Evolutionary conservation across 35 echinoderm and acorn worm species (phyloP).

Genomic region (Patiria miniata): DNA sequence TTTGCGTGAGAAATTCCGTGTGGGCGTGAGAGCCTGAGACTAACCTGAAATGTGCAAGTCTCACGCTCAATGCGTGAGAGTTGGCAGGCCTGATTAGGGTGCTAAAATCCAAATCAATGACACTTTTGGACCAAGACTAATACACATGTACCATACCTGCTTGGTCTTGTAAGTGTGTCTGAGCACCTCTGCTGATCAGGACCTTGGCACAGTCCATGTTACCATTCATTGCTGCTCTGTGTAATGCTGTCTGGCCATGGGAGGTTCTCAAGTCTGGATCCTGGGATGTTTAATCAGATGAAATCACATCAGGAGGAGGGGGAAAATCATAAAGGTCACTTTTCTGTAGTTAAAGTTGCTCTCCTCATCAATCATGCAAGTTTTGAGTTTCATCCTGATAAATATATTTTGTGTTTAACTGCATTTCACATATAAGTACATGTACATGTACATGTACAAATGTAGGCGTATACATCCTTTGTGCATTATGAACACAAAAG

Average conservation of each 20-base stretch:
- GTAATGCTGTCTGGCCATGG: constrained; percentile 40
- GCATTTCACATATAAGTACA: no score
- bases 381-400: background rate
- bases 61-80: no score
- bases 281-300: background rate
- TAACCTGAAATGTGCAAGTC: background rate
- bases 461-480: no score
- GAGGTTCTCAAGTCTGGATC: constrained; percentile 35
- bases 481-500: no score
- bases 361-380: no score
- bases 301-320: background rate
- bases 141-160: constrained; percentile 43
- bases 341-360: background rate
- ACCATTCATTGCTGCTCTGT: constrained; percentile 80
- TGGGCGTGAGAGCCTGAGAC: background rate
- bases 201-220: constrained; percentile 58
- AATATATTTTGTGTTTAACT: no score
- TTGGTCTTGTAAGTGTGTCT: constrained; percentile 40
- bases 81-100: no score
- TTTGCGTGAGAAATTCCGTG: no score
- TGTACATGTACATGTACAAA: no score
- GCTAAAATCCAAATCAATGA: background rate
- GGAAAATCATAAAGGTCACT: background rate
- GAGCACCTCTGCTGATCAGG: constrained; percentile 42
- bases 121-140: background rate